phyloP scores from a whole-genome alignment of 1,140 invertebrate genomes.

The Bombus huntii region DNA sequence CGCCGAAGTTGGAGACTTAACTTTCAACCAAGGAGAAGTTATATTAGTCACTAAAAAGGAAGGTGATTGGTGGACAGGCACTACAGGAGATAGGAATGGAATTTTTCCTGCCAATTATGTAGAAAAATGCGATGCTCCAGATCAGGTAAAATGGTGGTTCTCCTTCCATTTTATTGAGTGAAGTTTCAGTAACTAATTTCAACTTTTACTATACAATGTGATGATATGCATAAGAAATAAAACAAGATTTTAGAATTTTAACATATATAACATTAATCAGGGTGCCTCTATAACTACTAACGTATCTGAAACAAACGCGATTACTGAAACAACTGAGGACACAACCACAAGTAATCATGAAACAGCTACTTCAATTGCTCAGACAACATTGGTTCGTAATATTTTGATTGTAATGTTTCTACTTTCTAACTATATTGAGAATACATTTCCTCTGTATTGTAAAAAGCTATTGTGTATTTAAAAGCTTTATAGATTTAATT shows the following conservation, averaged over 20 bases:
- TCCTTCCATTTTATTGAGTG: neutral
- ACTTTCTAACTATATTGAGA: neutral
- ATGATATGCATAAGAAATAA: neutral
- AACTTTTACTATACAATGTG: neutral
- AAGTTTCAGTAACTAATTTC: neutral
- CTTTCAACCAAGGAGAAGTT: constrained; percentile 95
- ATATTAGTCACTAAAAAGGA: constrained; percentile 94
- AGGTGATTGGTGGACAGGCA: constrained; percentile 99
- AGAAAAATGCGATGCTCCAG: constrained; percentile 83
- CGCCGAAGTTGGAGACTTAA: constrained; percentile 94
- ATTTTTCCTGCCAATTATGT: constrained; percentile 99
- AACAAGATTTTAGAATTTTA: constrained; percentile 7
- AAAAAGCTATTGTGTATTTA: neutral
- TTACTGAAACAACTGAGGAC: constrained; percentile 28
- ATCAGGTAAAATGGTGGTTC: constrained; percentile 71
- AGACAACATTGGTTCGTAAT: constrained; percentile 71
- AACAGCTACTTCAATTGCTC: constrained; percentile 5
- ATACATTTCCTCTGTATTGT: neutral
- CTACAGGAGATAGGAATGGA: constrained; percentile 91
- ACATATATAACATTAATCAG: constrained; percentile 40
- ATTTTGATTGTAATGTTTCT: neutral
- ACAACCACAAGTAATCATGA: constrained; percentile 5
- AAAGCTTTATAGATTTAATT: constrained; percentile 19
- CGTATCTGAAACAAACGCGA: constrained; percentile 35
- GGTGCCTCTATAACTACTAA: constrained; percentile 46